These are phyloP conservation scores for Calcarius ornatus DNA, from an alignment of 2,113 vertebrate species.

Conservation along the genomic window DNA sequence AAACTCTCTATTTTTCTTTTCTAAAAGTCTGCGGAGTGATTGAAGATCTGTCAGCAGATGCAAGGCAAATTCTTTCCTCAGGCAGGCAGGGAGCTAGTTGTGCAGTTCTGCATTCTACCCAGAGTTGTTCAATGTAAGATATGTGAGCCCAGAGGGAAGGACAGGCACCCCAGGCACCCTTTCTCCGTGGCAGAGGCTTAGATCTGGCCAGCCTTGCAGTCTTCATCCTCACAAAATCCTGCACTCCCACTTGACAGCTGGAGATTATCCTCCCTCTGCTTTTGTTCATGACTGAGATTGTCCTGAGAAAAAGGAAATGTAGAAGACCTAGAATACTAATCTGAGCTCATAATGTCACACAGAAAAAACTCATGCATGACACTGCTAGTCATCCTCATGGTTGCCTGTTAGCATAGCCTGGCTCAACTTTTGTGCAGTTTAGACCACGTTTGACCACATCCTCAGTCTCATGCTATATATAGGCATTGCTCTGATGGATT, in stretches of 20 bases:
- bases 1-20: not conserved
- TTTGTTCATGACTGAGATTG: not conserved
- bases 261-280: not conserved
- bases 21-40: not conserved
- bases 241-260: not conserved
- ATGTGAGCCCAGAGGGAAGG: rapidly evolving
- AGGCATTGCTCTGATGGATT: not conserved
- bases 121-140: not conserved
- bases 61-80: not conserved
- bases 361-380: not conserved
- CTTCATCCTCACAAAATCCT: not conserved
- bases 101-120: not conserved
- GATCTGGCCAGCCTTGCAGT: not conserved
- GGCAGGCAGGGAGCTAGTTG: not conserved
- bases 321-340: not conserved
- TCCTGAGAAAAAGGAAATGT: not conserved
- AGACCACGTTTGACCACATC: not conserved
- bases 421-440: not conserved
- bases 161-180: not conserved
- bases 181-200: not conserved
- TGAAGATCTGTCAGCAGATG: not conserved
- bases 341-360: not conserved
- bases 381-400: not conserved
- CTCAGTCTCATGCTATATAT: not conserved
- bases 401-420: not conserved